Conservation (phyloP, 1,140 invertebrate species). For the Lepidurus couesii region DNA sequence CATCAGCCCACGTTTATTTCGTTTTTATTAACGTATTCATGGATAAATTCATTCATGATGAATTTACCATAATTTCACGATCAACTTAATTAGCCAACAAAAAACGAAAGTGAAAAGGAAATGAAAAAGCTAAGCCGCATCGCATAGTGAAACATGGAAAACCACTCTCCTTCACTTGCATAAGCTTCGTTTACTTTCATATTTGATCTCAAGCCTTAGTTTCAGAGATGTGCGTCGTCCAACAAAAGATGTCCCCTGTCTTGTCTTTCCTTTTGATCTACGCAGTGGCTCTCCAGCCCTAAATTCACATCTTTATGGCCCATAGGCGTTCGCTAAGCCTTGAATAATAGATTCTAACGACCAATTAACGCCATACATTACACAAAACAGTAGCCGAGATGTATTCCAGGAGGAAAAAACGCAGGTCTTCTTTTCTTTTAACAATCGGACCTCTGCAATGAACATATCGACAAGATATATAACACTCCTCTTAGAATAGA, state of each 20-base stretch:
- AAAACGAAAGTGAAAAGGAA: too few relatives aligned
- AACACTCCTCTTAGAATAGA: neutral
- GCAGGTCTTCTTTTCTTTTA: neutral
- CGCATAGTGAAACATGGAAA: too few relatives aligned
- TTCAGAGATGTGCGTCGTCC: too few relatives aligned
- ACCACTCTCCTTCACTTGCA: too few relatives aligned
- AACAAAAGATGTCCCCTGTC: too few relatives aligned
- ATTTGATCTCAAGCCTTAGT: too few relatives aligned
- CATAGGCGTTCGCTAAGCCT: neutral
- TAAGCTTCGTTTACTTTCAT: too few relatives aligned
- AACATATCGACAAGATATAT: neutral
- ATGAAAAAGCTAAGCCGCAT: too few relatives aligned
- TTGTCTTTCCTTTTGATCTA: too few relatives aligned
- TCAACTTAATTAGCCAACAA: too few relatives aligned
- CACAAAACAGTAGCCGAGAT: constrained; percentile 11
- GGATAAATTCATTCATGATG: too few relatives aligned
- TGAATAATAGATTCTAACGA: neutral
- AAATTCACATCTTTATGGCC: neutral
- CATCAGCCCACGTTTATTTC: neutral
- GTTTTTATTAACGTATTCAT: neutral
- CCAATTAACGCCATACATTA: neutral
- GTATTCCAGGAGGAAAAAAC: neutral
- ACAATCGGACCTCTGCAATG: neutral
- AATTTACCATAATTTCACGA: too few relatives aligned
- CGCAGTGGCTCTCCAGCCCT: neutral